Percentiles rank a stretch among this genome's conserved stretches.
phyloP scores from a whole-genome alignment of 2,113 vertebrate genomes.

The Suncus etruscus region DNA sequence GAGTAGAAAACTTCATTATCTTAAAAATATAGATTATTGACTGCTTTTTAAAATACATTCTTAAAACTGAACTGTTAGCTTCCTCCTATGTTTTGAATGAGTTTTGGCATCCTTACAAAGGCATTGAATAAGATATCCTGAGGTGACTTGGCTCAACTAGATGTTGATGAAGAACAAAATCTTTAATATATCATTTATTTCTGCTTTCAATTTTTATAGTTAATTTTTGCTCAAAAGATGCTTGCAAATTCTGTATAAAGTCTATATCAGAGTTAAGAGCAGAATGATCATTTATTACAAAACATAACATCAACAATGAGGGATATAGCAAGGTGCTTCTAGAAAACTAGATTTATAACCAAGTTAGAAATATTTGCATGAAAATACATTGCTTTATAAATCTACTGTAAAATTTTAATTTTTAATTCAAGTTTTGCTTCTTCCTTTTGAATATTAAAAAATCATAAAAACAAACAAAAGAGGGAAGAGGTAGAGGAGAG shows the following conservation, averaged over 20 bases:
- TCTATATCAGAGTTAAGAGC: not conserved
- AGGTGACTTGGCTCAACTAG: constrained; percentile 64
- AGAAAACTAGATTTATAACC: not conserved
- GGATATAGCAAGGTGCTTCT: constrained; percentile 5
- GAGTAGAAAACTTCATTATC: constrained; percentile 75
- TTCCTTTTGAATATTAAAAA: not conserved
- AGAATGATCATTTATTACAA: not conserved
- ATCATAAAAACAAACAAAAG: not conserved
- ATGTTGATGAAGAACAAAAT: constrained; percentile 58
- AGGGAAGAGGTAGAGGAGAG: not conserved
- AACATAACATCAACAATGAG: not conserved
- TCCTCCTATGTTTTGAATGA: constrained; percentile 76
- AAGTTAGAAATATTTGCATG: not conserved
- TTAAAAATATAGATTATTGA: constrained; percentile 58
- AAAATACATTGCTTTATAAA: constrained; percentile 57
- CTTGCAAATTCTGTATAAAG: constrained; percentile 5
- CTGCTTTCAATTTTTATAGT: not conserved
- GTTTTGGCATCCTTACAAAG: constrained; percentile 58
- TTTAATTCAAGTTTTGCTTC: not conserved
- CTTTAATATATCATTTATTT: constrained; percentile 44
- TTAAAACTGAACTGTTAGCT: constrained; percentile 80
- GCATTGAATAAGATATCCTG: constrained; percentile 72
- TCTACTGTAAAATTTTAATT: not conserved
- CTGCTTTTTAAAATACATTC: constrained; percentile 72
- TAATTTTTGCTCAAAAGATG: constrained; percentile 50